Evolutionary conservation across 2,888 invertebrate species (phyloP), one percentile per base, ranked within the genome.

Genomic region (Parelbella ahira): DNA sequence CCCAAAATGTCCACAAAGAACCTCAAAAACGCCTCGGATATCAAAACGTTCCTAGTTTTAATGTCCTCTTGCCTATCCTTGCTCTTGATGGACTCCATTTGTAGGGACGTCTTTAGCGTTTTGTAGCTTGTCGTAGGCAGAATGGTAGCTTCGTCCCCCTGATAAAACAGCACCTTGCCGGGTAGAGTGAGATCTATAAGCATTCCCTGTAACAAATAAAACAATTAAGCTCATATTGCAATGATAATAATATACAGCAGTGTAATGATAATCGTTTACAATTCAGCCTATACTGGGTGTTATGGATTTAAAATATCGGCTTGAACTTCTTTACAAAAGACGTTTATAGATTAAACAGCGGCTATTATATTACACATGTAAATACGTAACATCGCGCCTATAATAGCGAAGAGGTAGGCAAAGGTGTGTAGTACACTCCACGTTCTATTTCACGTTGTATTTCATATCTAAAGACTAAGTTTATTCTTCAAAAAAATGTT

Each of bases 1-100:
- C 93, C 93, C 47, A 94, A 71, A 3, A 93, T 89, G 56, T 94
- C 93, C 1, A 95, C 92, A 64, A 95, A 96, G 59, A 94, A 91
- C 43, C 94, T 79, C 12, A 94, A 71, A 58, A 96, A 94, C 0
- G 94, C 93, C 64, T 96, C 95, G 0, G 93, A 92, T 7, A 95
- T 91, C 72, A 94, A 89, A 15, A 93, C 90, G 51, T 93, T 93
- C n/a, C 91, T 81, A 0, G 90, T 89, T 39, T 71, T 76, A 0
- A 88, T 89, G 45, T 88, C 88, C 0, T 68, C 69, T 0, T 53
- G 55, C 0, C 58, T 65, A 41, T 76, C 74, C 32, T 66, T 68
- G 36, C 72, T 60, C 49, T 69, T 79, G 2, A 55, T 52, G 0
- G 76, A 68, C 32, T 86, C 87, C 79, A 88, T 79, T 23, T 88